Evolutionary conservation across 2,888 invertebrate species (phyloP), one percentile per base, ranked within the genome.

Genomic region (Acanthacorydalis orientalis): DNA sequence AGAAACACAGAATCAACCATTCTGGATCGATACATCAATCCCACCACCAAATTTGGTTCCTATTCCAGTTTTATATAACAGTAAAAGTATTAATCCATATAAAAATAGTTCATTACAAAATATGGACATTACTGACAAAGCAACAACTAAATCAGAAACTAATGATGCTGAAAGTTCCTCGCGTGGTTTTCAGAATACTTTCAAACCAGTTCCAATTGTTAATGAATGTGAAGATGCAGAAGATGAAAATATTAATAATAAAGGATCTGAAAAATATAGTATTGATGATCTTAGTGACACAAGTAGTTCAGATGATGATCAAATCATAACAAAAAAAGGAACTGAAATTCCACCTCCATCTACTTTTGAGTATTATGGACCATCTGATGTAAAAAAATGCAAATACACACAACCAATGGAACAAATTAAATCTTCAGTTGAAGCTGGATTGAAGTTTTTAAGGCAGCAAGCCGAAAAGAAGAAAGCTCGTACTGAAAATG

Each of bases 291-390:
- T 23, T 23, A 23, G 23, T 23, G 23, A 23, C 23, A 4, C 23
- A 23, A 48, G 33, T 34, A 31, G 15, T 31, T 15, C 11, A 31
- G 23, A 47, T 31, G 49, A 50, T 9, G 31, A 33, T 35, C 41
- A 50, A 12, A 49, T 34, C 37, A 41, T 49, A 33, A 51, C 54
- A 43, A 57, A 57, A 31, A 59, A 54, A 49, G 68, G 73, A 31
- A 67, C 63, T 15, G 78, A 78, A 63, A 70, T 82, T 53, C 73
- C 79, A 7, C 79, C 79, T 7, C 83, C 83, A 1, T 69, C 79
- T 0, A 75, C 74, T 1, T 77, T 72, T 56, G 75, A 81, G 31
- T 78, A 81, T 58, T 76, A 74, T 55, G 76, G 53, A 44, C 50
- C 50, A 10, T 53, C 51, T 43, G 60, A 61, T 53, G 57, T 56